phyloP scores from a whole-genome alignment of 2,113 vertebrate species.

The Ceyx margarethae region DNA sequence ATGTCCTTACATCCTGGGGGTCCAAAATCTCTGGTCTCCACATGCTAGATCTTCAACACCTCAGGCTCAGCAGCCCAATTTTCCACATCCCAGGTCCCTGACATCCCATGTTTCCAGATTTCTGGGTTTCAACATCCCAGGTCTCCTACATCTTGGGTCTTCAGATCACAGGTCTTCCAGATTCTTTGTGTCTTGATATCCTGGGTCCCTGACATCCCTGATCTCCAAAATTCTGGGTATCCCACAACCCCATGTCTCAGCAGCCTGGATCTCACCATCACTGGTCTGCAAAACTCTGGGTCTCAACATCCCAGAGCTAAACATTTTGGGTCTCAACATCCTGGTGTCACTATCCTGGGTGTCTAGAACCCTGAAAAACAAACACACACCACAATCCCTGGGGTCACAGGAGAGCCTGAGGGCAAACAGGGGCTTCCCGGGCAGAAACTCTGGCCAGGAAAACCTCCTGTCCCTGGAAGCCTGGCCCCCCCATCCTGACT shows the following conservation, averaged over 20 bases:
- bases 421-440: fast-evolving
- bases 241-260: too few species aligned
- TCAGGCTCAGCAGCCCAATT: neutral
- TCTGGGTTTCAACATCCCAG: neutral
- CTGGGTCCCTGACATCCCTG: neutral
- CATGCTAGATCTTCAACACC: neutral
- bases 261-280: neutral
- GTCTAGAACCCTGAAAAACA: neutral
- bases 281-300: neutral
- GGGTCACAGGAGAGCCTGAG: neutral
- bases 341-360: neutral
- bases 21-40: neutral
- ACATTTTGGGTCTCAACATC: neutral
- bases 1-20: fast-evolving
- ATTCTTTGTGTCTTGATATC: fast-evolving
- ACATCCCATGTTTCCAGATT: too few species aligned
- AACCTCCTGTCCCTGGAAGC: fast-evolving
- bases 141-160: too few species aligned
- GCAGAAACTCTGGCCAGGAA: neutral
- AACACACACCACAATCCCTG: fast-evolving
- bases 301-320: fast-evolving
- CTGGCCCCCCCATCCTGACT: neutral
- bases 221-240: neutral
- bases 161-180: too few species aligned
- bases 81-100: neutral